These are phyloP conservation scores for Alviniconcha marisindica DNA, from an alignment of 1,140 invertebrate species.

Conservation along the genomic window DNA sequence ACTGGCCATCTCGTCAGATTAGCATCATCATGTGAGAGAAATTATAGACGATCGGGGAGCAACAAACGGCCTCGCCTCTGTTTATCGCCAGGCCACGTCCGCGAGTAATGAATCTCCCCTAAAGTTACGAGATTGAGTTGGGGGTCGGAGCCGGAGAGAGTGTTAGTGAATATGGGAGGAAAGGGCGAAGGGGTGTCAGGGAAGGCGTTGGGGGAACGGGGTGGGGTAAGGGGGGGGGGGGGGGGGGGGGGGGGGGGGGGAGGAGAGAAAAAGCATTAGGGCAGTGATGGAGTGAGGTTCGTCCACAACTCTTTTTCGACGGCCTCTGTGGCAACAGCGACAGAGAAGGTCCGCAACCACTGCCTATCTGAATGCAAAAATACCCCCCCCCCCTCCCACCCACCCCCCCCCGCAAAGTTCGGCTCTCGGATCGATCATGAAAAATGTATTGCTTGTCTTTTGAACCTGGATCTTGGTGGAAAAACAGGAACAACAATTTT, in stretches of 20 bases:
- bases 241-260: neutral
- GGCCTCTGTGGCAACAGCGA: too few relatives aligned
- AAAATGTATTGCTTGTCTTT: too few relatives aligned
- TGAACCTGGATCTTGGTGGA: too few relatives aligned
- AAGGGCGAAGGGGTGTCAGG: neutral
- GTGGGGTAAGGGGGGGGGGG: neutral
- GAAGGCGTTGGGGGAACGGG: neutral
- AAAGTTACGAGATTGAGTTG: neutral
- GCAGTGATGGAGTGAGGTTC: neutral
- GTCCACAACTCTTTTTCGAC: neutral
- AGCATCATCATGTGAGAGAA: neutral
- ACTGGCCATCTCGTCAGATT: neutral
- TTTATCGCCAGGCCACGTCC: neutral
- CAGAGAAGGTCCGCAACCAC: too few relatives aligned
- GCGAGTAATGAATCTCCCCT: neutral
- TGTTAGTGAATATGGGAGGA: neutral
- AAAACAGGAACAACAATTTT: too few relatives aligned
- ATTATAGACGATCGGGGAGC: neutral
- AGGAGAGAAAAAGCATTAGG: neutral
- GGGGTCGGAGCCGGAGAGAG: neutral
- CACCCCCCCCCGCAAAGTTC: too few relatives aligned
- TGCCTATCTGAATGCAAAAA: too few relatives aligned
- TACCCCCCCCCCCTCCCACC: too few relatives aligned
- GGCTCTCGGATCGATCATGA: too few relatives aligned
- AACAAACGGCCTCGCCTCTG: neutral